phyloP scores from a whole-genome alignment of 2,113 vertebrate species.

The Uria lomvia region DNA sequence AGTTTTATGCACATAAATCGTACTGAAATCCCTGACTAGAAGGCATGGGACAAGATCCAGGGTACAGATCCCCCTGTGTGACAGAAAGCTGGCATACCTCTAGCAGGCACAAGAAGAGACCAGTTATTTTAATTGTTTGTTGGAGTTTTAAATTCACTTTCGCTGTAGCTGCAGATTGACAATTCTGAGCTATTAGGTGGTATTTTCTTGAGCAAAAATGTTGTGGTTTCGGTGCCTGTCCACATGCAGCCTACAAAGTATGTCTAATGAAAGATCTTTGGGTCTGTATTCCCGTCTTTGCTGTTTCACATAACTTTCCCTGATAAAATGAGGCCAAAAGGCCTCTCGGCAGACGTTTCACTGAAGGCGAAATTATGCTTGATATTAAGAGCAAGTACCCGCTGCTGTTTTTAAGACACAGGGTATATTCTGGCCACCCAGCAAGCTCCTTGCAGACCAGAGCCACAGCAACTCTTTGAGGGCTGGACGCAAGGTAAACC shows the following conservation, averaged over 20 bases:
- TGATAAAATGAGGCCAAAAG: not conserved
- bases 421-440: not conserved
- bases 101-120: conserved; percentile 27
- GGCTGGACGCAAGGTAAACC: not conserved
- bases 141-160: conserved; percentile 1
- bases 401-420: not conserved
- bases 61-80: not conserved
- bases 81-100: not conserved
- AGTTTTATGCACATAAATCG: not conserved
- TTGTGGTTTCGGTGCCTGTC: not conserved
- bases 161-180: conserved; percentile 16
- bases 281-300: not conserved
- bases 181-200: not conserved
- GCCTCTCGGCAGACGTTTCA: not conserved
- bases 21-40: not conserved
- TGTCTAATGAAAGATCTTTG: not conserved
- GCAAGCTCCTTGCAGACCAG: not conserved
- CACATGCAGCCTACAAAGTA: not conserved
- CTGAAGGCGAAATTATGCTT: not conserved
- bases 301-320: not conserved
- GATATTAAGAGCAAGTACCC: not conserved
- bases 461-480: not conserved
- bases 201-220: conserved; percentile 31
- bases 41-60: conserved; percentile 21
- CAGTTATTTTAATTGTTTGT: conserved; percentile 34